phyloP scores from a whole-genome alignment of 2,888 invertebrate species.

The Trilocha varians region DNA sequence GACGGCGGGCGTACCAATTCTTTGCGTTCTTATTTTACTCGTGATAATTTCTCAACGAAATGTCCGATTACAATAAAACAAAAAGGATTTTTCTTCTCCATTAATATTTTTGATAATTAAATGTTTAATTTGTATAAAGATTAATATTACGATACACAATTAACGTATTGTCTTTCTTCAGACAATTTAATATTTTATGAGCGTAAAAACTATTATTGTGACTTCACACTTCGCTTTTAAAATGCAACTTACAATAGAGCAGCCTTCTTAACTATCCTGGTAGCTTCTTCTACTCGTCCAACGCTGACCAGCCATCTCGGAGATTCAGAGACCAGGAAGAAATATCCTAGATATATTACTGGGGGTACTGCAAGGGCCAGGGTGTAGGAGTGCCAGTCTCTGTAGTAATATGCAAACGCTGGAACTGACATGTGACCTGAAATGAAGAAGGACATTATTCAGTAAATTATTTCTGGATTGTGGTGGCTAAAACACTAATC shows the following conservation, averaged over 20 bases:
- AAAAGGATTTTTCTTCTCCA: no score
- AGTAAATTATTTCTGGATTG: no score
- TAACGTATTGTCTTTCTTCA: not conserved
- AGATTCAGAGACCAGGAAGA: slow-evolving; percentile 83
- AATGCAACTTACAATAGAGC: slow-evolving; percentile 59
- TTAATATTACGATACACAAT: no score
- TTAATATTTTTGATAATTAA: no score
- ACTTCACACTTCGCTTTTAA: not conserved
- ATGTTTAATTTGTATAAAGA: no score
- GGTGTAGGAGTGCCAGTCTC: slow-evolving; percentile 77
- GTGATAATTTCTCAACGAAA: no score
- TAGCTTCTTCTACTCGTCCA: slow-evolving; percentile 76
- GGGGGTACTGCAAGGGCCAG: slow-evolving; percentile 76
- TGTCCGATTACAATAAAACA: no score
- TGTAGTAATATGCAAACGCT: slow-evolving; percentile 75
- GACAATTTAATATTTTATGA: no score
- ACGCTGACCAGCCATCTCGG: slow-evolving; percentile 86
- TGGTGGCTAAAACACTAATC: no score
- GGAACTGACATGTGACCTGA: slow-evolving; percentile 77
- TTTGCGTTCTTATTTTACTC: no score
- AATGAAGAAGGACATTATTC: no score
- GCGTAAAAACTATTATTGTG: not conserved
- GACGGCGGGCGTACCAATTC: no score
- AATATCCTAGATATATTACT: slow-evolving; percentile 76
- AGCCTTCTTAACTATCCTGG: slow-evolving; percentile 77